Base-by-base conservation (phyloP, 2,888 invertebrate genomes). In the Drosophila subsilvestris region DNA sequence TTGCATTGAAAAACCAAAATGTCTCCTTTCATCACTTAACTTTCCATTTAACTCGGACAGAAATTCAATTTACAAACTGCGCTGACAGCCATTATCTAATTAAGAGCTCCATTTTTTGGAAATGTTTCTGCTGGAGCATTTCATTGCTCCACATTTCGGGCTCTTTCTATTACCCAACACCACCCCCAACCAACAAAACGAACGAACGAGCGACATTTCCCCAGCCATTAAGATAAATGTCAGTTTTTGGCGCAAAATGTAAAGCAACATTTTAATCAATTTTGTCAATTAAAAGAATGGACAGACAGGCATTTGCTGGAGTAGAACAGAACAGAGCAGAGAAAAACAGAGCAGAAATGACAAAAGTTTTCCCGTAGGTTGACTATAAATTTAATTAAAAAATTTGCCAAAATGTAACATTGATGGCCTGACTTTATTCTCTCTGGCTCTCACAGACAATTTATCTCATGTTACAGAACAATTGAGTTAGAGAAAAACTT, bases 191-290 rank as follows among this genome's bases (percentile, higher is more conserved):
- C 3, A 27, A 27, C 27, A 2, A 2, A 27, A 27, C 27, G 27
- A 27, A 27, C 27, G 27, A 37, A 22, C 58, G 47, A 54, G 44
- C 63, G 49, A 55, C 55, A 73, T 73, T 72, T 72, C 65, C 58
- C 49, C 43, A 75, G 68, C 83, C 86, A 83, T 83, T 88, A 88
- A 83, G 81, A 84, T 84, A 83, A 80, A 83, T 88, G 76, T 86
- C 88, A 76, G 74, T 76, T 74, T 76, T 74, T 82, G 75, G 58
- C 50, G 60, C 60, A 82, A 75, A 80, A 86, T 81, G 75, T 75
- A 66, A 76, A 79, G 87, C 73, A 80, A 83, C 85, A 86, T 87
- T 84, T 86, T 88, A 88, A 88, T 84, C 89, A 84, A 84, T 88
- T 88, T 88, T 70, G 69, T 85, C 89, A 88, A 84, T 88, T 88